phyloP scores from a whole-genome alignment of 2,797 vertebrate species.

The Neostethus bicornis region DNA sequence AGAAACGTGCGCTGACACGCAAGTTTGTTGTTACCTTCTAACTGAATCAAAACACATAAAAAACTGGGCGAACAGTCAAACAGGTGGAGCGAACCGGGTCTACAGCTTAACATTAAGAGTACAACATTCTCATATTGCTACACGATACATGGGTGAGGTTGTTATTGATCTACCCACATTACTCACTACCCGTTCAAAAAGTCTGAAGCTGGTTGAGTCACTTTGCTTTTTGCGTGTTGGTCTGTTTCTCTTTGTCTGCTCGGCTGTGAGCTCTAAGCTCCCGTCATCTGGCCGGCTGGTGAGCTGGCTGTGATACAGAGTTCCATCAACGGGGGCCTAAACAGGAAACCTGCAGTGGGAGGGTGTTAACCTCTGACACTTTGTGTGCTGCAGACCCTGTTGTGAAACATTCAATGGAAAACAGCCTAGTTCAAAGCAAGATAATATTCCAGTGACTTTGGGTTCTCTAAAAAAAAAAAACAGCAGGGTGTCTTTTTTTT shows the following conservation, averaged over 20 bases:
- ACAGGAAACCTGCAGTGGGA: conserved; percentile 70
- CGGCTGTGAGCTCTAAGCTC: conserved; percentile 6
- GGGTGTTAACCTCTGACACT: conserved; percentile 68
- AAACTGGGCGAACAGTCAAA: conserved; percentile 35
- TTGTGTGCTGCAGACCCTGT: conserved; percentile 50
- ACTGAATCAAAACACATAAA: conserved; percentile 47
- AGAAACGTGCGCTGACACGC: conserved; percentile 42
- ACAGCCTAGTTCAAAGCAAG: conserved; percentile 52
- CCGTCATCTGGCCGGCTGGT: conserved; percentile 1
- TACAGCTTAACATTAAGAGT: not conserved
- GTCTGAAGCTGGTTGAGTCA: conserved; percentile 20
- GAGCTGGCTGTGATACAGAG: conserved; percentile 30
- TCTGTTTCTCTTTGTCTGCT: not conserved
- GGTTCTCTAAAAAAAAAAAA: conserved; percentile 37
- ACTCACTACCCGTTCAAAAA: conserved; percentile 34
- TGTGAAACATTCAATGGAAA: conserved; percentile 64
- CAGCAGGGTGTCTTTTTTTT: conserved; percentile 31
- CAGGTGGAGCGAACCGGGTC: conserved; percentile 45
- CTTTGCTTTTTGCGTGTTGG: not conserved
- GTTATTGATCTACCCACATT: conserved; percentile 48
- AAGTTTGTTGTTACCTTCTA: conserved; percentile 23
- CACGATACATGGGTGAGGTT: conserved; percentile 32
- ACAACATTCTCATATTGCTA: conserved; percentile 2
- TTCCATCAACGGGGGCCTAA: conserved; percentile 49
- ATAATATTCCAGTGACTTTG: conserved; percentile 50